Evolutionary conservation across 1,140 invertebrate genomes (phyloP).

Genomic region (Drosophila tristis): DNA sequence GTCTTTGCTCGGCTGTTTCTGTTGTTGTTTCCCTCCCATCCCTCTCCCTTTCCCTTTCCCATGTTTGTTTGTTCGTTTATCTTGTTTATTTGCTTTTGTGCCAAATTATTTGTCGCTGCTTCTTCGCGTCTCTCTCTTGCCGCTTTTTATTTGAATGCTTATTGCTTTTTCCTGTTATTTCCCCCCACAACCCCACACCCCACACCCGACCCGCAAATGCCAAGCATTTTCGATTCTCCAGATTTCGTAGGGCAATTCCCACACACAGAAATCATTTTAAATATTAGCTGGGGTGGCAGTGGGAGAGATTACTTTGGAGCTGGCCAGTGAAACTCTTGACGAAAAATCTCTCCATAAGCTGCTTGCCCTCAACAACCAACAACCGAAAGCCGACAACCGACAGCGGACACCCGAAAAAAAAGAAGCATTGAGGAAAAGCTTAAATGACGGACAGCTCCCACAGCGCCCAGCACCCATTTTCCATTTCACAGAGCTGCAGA

Average conservation of each 20-base stretch:
- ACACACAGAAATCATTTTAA: background rate
- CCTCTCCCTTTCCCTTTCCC: slow-evolving; percentile 11
- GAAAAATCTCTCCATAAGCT: slow-evolving; percentile 26
- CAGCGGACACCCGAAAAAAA: slow-evolving; percentile 2
- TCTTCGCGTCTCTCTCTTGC: slow-evolving; percentile 23
- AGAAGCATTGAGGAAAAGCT: slow-evolving; percentile 32
- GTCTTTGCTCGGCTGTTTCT: slow-evolving; percentile 25
- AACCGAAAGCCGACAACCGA: slow-evolving; percentile 3
- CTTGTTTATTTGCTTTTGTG: slow-evolving; percentile 68
- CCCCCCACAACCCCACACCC: background rate
- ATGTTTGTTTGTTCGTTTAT: slow-evolving; percentile 49
- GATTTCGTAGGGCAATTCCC: background rate
- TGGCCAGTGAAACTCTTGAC: slow-evolving; percentile 14
- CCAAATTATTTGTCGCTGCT: slow-evolving; percentile 67
- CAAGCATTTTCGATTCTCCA: slow-evolving; percentile 33
- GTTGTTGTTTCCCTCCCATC: slow-evolving; percentile 18
- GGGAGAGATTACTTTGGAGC: background rate
- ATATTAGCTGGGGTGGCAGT: background rate
- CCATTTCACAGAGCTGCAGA: slow-evolving; percentile 5
- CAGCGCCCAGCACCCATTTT: no score
- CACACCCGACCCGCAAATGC: slow-evolving; percentile 5
- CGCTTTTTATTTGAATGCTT: slow-evolving; percentile 54
- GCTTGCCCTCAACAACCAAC: slow-evolving; percentile 9
- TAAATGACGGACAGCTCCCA: slow-evolving; percentile 60
- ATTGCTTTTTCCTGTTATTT: slow-evolving; percentile 52